Evolutionary conservation across 2,797 vertebrate species (phyloP).

Genomic region (Hybognathus amarus): DNA sequence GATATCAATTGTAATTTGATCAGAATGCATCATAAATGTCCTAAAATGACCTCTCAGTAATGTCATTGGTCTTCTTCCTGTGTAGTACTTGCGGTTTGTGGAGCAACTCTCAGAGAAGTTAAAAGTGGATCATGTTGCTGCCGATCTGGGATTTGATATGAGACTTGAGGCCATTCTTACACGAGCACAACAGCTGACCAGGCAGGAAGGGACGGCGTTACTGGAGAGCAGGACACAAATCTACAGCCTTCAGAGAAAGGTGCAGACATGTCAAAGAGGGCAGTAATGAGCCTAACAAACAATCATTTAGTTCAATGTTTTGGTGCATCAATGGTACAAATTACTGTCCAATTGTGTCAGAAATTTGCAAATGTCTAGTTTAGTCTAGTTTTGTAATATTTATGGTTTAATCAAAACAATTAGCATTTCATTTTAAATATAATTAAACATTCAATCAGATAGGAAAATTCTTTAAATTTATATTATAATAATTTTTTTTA

Average conservation of each 20-base stretch:
- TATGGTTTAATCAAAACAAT: too few relatives aligned
- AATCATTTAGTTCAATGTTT: not conserved
- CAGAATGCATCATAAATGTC: not conserved
- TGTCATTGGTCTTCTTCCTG: conserved; percentile 5
- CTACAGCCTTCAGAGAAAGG: conserved; percentile 88
- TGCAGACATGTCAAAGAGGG: not conserved
- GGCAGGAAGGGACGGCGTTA: conserved; percentile 82
- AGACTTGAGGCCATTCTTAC: conserved; percentile 81
- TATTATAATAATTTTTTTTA: too few relatives aligned
- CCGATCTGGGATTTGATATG: conserved; percentile 89
- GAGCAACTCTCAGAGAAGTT: conserved; percentile 86
- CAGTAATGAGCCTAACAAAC: not conserved
- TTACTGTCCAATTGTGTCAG: not conserved
- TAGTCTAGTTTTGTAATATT: too few relatives aligned
- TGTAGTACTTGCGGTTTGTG: conserved; percentile 87
- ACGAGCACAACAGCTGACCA: conserved; percentile 84
- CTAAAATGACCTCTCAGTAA: not conserved
- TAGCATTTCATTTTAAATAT: too few relatives aligned
- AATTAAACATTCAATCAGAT: too few relatives aligned
- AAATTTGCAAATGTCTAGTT: too few relatives aligned
- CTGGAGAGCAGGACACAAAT: conserved; percentile 84
- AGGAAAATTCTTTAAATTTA: too few relatives aligned
- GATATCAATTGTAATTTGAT: not conserved
- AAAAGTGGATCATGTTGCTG: conserved; percentile 81
- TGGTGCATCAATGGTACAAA: too few relatives aligned